Evolutionary conservation across 2,888 invertebrate species (phyloP).

Genomic region (Tryphoninae sp.): DNA sequence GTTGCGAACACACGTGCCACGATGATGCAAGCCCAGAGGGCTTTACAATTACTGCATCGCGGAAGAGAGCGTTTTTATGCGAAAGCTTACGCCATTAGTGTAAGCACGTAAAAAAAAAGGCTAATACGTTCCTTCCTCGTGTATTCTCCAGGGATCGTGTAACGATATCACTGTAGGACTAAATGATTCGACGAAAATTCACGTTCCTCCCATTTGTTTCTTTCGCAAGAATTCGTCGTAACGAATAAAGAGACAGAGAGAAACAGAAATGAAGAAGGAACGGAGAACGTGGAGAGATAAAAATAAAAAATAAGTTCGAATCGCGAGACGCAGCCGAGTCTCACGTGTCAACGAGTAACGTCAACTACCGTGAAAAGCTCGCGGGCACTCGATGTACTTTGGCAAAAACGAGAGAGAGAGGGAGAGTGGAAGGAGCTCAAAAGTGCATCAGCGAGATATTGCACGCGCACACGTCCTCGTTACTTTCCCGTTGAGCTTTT

Average conservation of each 20-base stretch:
- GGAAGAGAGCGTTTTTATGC: neutral
- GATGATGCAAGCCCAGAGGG: constrained; percentile 17
- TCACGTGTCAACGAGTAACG: constrained; percentile 35
- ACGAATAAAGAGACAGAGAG: no score
- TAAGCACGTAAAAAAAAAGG: constrained; percentile 26
- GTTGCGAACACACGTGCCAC: constrained; percentile 15
- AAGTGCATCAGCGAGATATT: constrained; percentile 52
- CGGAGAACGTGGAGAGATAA: neutral
- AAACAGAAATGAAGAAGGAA: no score
- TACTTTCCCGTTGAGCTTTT: constrained; percentile 57
- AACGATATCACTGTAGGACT: no score
- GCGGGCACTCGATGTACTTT: constrained; percentile 30
- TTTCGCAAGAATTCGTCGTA: no score
- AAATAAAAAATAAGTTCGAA: neutral
- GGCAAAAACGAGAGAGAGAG: constrained; percentile 26
- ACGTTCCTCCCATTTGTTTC: no score
- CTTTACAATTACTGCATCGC: constrained; percentile 39
- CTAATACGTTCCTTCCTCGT: neutral
- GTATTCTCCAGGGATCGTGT: no score
- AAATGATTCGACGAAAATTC: no score
- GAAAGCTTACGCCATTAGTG: neutral
- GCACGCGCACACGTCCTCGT: constrained; percentile 36
- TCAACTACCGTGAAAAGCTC: constrained; percentile 54
- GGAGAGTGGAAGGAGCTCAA: neutral
- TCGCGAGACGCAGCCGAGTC: constrained; percentile 21